Conservation (phyloP, 1,140 invertebrate species). For the Holotrichia oblita region DNA sequence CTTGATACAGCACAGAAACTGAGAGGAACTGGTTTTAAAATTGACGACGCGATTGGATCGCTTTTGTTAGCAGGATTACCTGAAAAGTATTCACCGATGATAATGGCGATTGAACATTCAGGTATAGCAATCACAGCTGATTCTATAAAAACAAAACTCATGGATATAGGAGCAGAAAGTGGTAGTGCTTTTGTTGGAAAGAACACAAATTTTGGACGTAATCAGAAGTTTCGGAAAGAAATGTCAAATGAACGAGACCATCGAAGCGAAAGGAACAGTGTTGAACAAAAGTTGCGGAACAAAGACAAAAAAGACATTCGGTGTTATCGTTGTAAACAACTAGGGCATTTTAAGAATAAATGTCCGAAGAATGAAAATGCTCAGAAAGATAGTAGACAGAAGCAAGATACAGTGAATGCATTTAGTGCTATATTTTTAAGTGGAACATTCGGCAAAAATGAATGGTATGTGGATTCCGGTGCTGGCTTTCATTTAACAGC, state of each 20-base stretch:
- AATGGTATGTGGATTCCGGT: slow-evolving; percentile 56
- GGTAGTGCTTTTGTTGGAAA: slow-evolving; percentile 16
- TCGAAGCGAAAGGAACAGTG: too few species aligned
- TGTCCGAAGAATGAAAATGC: slow-evolving; percentile 49
- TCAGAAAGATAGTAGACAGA: too few species aligned
- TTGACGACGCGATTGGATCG: slow-evolving; percentile 50
- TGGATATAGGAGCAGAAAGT: slow-evolving; percentile 27
- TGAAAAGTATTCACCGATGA: slow-evolving; percentile 55
- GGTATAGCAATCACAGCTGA: slow-evolving; percentile 45
- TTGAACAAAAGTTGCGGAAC: background rate
- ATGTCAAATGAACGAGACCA: too few species aligned
- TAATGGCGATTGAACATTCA: slow-evolving; percentile 57
- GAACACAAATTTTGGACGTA: too few species aligned
- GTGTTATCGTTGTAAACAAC: slow-evolving; percentile 17
- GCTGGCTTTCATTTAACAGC: slow-evolving; percentile 54
- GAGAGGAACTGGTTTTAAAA: slow-evolving; percentile 44
- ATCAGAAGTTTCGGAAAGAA: too few species aligned
- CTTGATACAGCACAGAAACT: slow-evolving; percentile 47
- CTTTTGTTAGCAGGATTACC: slow-evolving; percentile 56
- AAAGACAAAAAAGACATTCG: slow-evolving; percentile 24
- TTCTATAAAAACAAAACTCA: slow-evolving; percentile 44
- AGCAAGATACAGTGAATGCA: slow-evolving; percentile 43
- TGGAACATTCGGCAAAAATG: slow-evolving; percentile 47
- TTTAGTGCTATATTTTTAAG: slow-evolving; percentile 50
- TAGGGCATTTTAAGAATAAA: slow-evolving; percentile 48